Conservation (phyloP, 2,888 invertebrate genomes). For the Agrotis exclamationis region DNA sequence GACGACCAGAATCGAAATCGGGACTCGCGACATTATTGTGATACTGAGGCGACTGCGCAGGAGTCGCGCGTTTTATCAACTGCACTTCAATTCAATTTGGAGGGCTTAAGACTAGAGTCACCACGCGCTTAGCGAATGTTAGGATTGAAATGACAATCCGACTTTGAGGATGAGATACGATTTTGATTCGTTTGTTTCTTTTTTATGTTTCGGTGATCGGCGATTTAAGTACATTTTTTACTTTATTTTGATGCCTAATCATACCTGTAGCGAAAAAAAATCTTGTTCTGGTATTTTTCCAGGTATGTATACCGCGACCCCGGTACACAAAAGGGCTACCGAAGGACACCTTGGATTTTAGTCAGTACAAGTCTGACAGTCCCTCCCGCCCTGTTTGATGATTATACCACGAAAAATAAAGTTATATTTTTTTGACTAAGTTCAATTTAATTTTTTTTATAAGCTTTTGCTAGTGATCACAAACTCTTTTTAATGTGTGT, state of each 20-base stretch:
- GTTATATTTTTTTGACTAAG: no score
- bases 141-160: conserved; percentile 20
- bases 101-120: conserved; percentile 53
- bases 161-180: not conserved
- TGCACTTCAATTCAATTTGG: conserved; percentile 64
- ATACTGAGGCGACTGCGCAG: conserved; percentile 70
- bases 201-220: not conserved
- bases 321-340: no score
- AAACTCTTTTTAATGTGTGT: no score
- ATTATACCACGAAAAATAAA: no score
- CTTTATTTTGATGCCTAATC: no score
- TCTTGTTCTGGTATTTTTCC: not conserved
- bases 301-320: no score
- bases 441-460: no score
- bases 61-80: conserved; percentile 73
- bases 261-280: no score
- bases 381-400: no score
- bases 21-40: conserved; percentile 74
- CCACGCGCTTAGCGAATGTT: conserved; percentile 53
- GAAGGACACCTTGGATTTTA: no score
- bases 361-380: no score
- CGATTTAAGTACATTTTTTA: not conserved
- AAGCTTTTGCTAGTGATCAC: no score
- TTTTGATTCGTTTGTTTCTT: not conserved
- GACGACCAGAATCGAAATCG: conserved; percentile 66